Percentiles rank a stretch among this genome's conserved stretches.
Conservation (phyloP, 1,140 invertebrate species). For the Lasioglossum baleicum region DNA sequence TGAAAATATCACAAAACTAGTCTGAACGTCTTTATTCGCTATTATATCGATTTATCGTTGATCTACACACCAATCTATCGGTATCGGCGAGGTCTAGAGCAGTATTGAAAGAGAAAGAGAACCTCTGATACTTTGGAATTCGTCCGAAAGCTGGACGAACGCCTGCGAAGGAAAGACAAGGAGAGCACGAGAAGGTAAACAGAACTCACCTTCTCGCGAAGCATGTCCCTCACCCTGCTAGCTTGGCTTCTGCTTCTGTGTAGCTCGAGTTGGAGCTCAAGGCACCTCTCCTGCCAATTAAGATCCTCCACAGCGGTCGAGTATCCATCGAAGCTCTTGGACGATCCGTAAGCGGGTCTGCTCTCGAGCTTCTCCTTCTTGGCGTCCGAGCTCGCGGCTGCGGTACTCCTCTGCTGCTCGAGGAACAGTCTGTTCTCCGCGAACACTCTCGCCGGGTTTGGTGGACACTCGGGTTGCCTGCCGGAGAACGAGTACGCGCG, state of each 20-base stretch:
- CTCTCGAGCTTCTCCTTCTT: conserved; percentile 69
- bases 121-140: too few species aligned
- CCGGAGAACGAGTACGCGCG: conserved; percentile 66
- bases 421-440: conserved; percentile 58
- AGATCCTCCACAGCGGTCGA: conserved; percentile 77
- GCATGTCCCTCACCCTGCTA: conserved; percentile 90
- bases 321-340: conserved; percentile 77
- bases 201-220: conserved; percentile 88
- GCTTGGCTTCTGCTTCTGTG: conserved; percentile 91
- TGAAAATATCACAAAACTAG: too few species aligned
- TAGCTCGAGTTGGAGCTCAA: conserved; percentile 90
- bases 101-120: too few species aligned
- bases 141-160: too few species aligned
- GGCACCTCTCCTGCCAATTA: conserved; percentile 92
- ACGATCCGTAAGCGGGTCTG: conserved; percentile 68
- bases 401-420: conserved; percentile 69
- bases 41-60: too few species aligned
- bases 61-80: too few species aligned
- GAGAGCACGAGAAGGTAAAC: neutral
- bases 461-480: conserved; percentile 57
- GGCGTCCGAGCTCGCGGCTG: conserved; percentile 50
- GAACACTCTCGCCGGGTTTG: neutral
- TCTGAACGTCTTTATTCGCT: too few species aligned
- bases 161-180: too few species aligned
- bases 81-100: too few species aligned